Conservation (phyloP, 2,797 vertebrate genomes). For the Babyrousa celebensis region DNA sequence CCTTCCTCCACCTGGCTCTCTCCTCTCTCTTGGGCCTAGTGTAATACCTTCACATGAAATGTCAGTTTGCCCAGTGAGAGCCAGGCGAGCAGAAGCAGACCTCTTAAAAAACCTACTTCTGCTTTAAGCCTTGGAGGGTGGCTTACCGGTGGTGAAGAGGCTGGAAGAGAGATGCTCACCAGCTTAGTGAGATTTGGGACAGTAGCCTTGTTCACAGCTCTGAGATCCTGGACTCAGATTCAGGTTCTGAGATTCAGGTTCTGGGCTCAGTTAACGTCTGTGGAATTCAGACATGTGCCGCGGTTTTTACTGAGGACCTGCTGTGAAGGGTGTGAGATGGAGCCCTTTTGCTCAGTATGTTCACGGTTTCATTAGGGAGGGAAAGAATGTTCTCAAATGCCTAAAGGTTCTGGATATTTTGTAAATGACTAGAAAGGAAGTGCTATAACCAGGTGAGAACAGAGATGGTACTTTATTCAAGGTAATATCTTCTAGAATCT, state of each 20-base stretch:
- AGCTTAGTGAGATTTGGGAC: background rate
- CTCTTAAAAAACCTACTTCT: constrained; percentile 8
- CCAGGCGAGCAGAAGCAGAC: background rate
- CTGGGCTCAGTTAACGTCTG: constrained; percentile 12
- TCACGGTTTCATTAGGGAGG: constrained; percentile 1
- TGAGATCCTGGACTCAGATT: background rate
- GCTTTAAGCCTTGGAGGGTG: background rate
- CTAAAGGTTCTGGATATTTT: background rate
- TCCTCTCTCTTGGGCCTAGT: background rate
- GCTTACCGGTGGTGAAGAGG: background rate
- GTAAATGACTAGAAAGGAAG: background rate
- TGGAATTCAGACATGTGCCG: background rate
- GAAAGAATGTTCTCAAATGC: constrained; percentile 26
- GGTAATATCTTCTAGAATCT: constrained; percentile 1
- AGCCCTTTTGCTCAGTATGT: background rate
- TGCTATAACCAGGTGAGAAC: background rate
- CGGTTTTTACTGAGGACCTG: background rate
- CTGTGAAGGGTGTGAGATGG: background rate
- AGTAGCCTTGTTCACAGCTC: background rate
- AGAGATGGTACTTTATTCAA: background rate
- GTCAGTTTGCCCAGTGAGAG: background rate
- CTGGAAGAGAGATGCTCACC: background rate
- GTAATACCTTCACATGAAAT: background rate
- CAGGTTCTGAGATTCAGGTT: background rate
- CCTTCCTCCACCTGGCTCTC: background rate